A percentile compares a stretch with the other conserved stretches of the same genome.
These are phyloP conservation scores for Oppia nitens DNA, from an alignment of 1,140 invertebrate genomes.

Conservation along the genomic window DNA sequence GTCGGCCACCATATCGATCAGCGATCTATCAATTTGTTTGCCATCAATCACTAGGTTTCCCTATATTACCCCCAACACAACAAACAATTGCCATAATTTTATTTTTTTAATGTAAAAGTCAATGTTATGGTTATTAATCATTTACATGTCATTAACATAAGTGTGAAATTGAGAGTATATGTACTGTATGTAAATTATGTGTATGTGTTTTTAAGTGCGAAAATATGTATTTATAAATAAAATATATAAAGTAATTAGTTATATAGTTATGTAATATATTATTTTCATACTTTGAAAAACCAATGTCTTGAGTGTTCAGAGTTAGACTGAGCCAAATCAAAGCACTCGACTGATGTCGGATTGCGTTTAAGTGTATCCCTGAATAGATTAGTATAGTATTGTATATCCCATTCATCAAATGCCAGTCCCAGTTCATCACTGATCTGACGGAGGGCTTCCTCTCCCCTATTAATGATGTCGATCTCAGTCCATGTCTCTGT, in stretches of 20 bases:
- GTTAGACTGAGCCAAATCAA: slow-evolving; percentile 96
- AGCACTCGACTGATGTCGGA: slow-evolving; percentile 92
- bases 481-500: slow-evolving; percentile 57
- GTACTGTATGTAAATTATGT: too few species aligned
- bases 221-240: not conserved
- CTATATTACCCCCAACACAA: too few species aligned
- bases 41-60: slow-evolving; percentile 75
- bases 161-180: not conserved
- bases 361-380: slow-evolving; percentile 63
- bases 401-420: slow-evolving; percentile 71
- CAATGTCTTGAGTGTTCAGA: slow-evolving; percentile 83
- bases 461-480: slow-evolving; percentile 56
- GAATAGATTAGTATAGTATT: slow-evolving; percentile 69
- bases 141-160: too few species aligned
- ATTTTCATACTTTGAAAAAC: slow-evolving; percentile 71
- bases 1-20: slow-evolving; percentile 80
- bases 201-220: too few species aligned
- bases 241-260: not conserved
- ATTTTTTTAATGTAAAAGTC: too few species aligned
- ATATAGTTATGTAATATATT: not conserved
- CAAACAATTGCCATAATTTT: too few species aligned
- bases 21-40: slow-evolving; percentile 49
- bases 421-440: slow-evolving; percentile 67
- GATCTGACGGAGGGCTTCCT: slow-evolving; percentile 57
- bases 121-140: too few species aligned